Percentiles rank a stretch among this genome's conserved stretches.
These are phyloP conservation scores for Drosophila nigrodunni DNA, from an alignment of 1,140 invertebrate species.

Conservation along the genomic window DNA sequence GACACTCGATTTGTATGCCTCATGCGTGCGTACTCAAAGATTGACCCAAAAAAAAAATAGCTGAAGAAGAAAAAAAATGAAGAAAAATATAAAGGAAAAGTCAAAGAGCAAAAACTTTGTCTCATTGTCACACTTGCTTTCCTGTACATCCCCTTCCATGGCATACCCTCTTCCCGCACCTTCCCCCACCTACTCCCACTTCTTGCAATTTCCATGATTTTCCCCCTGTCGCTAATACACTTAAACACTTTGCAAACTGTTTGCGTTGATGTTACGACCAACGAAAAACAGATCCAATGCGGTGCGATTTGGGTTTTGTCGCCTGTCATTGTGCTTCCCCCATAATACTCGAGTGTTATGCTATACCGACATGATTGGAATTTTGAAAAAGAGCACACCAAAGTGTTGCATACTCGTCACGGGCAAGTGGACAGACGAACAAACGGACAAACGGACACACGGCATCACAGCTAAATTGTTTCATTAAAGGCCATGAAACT, in stretches of 20 bases:
- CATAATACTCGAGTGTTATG: no score
- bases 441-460: neutral
- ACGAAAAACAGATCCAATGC: conserved; percentile 3
- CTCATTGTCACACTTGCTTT: conserved; percentile 24
- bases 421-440: neutral
- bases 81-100: neutral
- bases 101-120: conserved; percentile 6
- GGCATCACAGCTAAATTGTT: conserved; percentile 39
- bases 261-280: conserved; percentile 19
- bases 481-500: conserved; percentile 44
- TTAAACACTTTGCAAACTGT: conserved; percentile 57
- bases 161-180: neutral
- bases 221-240: conserved; percentile 47
- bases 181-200: no score
- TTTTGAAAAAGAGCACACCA: conserved; percentile 36
- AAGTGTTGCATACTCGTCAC: conserved; percentile 42
- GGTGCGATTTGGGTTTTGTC: conserved; percentile 13
- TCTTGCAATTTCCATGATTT: neutral
- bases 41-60: conserved; percentile 3
- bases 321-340: conserved; percentile 44
- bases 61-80: neutral
- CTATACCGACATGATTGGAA: conserved; percentile 60
- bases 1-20: conserved; percentile 65
- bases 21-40: conserved; percentile 45
- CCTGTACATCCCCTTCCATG: neutral